These are phyloP conservation scores for Platichthys flesus DNA, from an alignment of 2,113 vertebrate genomes.

Conservation along the genomic window DNA sequence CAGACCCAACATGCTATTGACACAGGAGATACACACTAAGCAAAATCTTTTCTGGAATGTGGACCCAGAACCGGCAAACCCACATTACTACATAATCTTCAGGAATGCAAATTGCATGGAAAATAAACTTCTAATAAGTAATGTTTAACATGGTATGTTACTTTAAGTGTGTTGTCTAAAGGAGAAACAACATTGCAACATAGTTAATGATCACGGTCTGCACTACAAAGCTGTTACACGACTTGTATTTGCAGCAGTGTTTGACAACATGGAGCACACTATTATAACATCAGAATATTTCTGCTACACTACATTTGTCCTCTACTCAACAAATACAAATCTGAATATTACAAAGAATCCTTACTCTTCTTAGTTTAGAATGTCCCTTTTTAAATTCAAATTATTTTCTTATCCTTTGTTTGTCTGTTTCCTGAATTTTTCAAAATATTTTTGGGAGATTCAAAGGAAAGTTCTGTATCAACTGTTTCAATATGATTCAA, in stretches of 20 bases:
- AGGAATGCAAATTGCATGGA: neutral
- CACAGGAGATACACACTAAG: neutral
- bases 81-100: conserved; percentile 1
- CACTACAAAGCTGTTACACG: neutral
- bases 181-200: neutral
- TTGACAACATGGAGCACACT: neutral
- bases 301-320: neutral
- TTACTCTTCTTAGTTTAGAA: neutral
- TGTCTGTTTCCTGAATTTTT: neutral
- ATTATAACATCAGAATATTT: neutral
- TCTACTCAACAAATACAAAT: neutral
- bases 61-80: neutral
- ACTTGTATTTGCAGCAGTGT: neutral
- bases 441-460: too few relatives aligned
- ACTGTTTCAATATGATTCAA: too few relatives aligned
- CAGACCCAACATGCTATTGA: neutral
- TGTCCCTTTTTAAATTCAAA: neutral
- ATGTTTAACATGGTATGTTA: conserved; percentile 1
- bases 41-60: neutral
- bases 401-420: neutral
- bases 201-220: neutral
- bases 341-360: neutral
- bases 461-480: too few relatives aligned
- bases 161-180: conserved; percentile 1
- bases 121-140: neutral